Percentiles rank a stretch among this genome's conserved stretches.
Conservation (phyloP, 2,888 invertebrate species). For the Adela reaumurella region DNA sequence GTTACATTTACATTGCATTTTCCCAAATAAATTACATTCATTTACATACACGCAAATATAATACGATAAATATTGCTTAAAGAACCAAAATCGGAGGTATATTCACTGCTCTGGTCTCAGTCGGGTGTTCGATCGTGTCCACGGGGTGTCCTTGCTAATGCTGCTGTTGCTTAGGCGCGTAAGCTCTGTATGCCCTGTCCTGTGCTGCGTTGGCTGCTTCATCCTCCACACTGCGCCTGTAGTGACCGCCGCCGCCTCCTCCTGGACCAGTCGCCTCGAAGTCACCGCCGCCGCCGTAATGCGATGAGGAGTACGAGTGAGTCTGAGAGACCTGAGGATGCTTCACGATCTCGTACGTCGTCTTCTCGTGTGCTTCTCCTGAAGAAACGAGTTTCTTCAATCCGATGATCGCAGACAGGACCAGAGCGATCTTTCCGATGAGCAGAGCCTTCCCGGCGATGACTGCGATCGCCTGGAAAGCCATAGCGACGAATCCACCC, state of each 20-base stretch:
- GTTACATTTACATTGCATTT: neutral
- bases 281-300: constrained; percentile 57
- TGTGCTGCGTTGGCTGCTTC: constrained; percentile 59
- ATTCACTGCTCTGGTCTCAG: too few relatives aligned
- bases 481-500: constrained; percentile 68
- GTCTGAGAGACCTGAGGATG: constrained; percentile 78
- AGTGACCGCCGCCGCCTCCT: constrained; percentile 52
- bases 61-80: neutral
- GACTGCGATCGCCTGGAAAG: constrained; percentile 69
- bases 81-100: neutral
- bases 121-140: neutral
- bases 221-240: constrained; percentile 56
- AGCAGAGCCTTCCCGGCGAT: constrained; percentile 79
- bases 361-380: constrained; percentile 69
- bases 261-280: constrained; percentile 56
- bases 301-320: constrained; percentile 69
- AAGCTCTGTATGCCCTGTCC: constrained; percentile 60
- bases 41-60: neutral
- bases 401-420: constrained; percentile 75
- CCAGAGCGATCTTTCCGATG: constrained; percentile 79
- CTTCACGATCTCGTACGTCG: constrained; percentile 81
- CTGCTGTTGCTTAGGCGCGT: constrained; percentile 41
- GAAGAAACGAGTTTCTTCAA: constrained; percentile 72
- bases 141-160: constrained; percentile 2
- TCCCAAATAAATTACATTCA: neutral